Evolutionary conservation across 2,888 invertebrate genomes (phyloP).

Genomic region (Pristionchus japonicus): DNA sequence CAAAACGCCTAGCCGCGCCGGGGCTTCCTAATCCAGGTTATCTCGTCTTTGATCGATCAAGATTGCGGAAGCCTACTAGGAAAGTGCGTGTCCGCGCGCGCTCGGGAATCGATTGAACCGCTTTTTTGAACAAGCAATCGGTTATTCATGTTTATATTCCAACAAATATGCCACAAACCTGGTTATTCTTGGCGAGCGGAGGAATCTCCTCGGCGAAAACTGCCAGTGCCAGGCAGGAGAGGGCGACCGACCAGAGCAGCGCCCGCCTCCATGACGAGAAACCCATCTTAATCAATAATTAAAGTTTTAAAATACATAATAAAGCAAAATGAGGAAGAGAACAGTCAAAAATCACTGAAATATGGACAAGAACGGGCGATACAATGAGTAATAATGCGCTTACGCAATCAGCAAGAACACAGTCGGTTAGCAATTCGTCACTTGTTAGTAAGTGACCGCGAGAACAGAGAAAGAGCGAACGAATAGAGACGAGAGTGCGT

Average conservation of each 20-base stretch:
- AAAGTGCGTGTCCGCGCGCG: neutral
- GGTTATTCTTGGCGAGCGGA: conserved; percentile 1
- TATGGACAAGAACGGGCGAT: neutral
- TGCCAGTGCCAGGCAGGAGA: conserved; percentile 30
- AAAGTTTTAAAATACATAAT: neutral
- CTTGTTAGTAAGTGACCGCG: neutral
- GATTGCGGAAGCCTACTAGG: neutral
- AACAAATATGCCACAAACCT: neutral
- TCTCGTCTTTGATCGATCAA: neutral
- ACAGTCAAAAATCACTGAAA: neutral
- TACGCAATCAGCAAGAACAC: neutral
- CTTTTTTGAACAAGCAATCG: neutral
- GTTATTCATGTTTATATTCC: neutral
- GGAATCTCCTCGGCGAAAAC: conserved; percentile 19
- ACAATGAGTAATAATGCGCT: neutral
- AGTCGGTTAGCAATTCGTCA: neutral
- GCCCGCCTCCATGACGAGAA: conserved; percentile 14
- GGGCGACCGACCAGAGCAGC: conserved; percentile 20
- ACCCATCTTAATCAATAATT: neutral
- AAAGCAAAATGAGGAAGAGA: no score
- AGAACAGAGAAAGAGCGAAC: neutral
- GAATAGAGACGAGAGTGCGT: neutral
- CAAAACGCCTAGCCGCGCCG: neutral
- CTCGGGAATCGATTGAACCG: neutral
- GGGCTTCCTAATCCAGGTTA: neutral